phyloP scores from a whole-genome alignment of 2,888 invertebrate species.

The Sarcophaga rosellei region DNA sequence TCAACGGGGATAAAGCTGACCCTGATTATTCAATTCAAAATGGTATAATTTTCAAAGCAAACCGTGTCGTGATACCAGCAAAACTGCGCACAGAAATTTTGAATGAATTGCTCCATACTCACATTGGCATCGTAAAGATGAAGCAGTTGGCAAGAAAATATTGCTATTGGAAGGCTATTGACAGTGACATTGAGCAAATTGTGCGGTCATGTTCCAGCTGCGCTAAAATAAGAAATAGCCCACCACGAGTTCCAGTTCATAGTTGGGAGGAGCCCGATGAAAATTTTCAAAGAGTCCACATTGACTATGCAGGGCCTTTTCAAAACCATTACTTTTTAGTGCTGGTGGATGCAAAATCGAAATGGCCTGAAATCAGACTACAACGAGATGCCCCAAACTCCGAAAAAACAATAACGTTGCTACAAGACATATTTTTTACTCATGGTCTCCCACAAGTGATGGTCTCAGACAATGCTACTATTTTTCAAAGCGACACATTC shows the following conservation, averaged over 20 bases:
- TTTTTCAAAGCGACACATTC: conserved; percentile 1
- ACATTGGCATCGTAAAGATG: conserved; percentile 70
- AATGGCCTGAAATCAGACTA: conserved; percentile 47
- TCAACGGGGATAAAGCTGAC: too few species aligned
- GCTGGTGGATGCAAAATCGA: conserved; percentile 51
- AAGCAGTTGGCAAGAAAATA: conserved; percentile 72
- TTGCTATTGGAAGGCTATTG: conserved; percentile 73
- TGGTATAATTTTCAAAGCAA: not conserved
- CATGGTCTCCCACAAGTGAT: too few species aligned
- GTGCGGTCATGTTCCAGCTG: conserved; percentile 47
- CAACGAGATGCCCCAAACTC: conserved; percentile 39
- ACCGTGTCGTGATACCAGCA: not conserved
- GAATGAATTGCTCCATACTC: conserved; percentile 32
- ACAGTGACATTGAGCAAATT: conserved; percentile 71
- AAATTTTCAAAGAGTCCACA: conserved; percentile 55
- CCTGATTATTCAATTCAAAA: not conserved
- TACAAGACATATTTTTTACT: too few species aligned
- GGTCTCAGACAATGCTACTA: too few species aligned
- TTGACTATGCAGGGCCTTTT: not conserved
- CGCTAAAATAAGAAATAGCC: conserved; percentile 18
- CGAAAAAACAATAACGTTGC: conserved; percentile 45
- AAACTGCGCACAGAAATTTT: conserved; percentile 41
- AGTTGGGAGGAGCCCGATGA: conserved; percentile 49
- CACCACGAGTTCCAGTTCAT: conserved; percentile 14
- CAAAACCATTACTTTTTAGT: conserved; percentile 39